These are phyloP conservation scores for Hyles lineata DNA, from an alignment of 2,888 invertebrate genomes.

Conservation along the genomic window DNA sequence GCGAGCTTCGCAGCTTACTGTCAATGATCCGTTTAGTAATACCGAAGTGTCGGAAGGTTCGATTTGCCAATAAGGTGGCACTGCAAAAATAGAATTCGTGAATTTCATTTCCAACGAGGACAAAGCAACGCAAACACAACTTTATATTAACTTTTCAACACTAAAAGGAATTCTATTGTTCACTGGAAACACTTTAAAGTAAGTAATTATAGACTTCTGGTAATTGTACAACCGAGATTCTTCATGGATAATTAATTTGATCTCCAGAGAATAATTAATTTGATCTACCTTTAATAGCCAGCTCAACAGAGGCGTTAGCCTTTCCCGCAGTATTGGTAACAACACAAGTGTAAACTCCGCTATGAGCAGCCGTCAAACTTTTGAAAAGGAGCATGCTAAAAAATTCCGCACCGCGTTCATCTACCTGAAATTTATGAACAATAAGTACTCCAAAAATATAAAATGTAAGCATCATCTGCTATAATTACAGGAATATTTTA, in stretches of 20 bases:
- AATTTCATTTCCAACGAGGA: slow-evolving; percentile 7
- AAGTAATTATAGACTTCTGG: neutral
- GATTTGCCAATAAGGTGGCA: slow-evolving; percentile 91
- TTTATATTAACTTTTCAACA: neutral
- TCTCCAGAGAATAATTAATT: neutral
- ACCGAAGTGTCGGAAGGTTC: slow-evolving; percentile 90
- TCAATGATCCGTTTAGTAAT: slow-evolving; percentile 89
- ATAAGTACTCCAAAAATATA: neutral
- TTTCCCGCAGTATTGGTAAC: slow-evolving; percentile 90
- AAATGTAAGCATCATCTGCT: too few relatives aligned
- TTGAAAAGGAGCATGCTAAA: slow-evolving; percentile 89
- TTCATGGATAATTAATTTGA: neutral
- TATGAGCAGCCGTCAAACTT: slow-evolving; percentile 88
- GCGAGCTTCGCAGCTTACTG: slow-evolving; percentile 90
- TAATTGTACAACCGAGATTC: neutral
- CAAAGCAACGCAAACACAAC: neutral
- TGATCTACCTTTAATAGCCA: slow-evolving; percentile 88
- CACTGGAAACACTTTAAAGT: neutral
- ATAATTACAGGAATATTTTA: too few relatives aligned
- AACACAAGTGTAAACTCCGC: slow-evolving; percentile 89
- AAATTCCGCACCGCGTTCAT: slow-evolving; percentile 89
- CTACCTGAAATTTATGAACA: slow-evolving; percentile 73
- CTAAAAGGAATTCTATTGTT: neutral
- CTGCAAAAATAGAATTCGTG: slow-evolving; percentile 69
- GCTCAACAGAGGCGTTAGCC: slow-evolving; percentile 88